Base-by-base conservation (phyloP, 2,113 vertebrate genomes). In the Oncorhynchus mykiss region DNA sequence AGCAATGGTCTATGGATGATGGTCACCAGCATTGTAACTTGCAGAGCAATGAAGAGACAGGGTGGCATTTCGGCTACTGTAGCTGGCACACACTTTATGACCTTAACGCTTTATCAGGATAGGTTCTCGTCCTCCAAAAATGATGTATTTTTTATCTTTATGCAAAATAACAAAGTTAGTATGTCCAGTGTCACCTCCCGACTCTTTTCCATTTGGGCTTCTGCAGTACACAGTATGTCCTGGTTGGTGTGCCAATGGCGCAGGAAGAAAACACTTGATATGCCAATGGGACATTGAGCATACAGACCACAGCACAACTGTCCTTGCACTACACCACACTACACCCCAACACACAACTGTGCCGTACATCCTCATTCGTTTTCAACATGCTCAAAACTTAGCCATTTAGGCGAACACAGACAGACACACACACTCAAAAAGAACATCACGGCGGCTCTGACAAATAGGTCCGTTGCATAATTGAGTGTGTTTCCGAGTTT, bases 401-500 rank as follows among this genome's bases (percentile, higher is more conserved):
- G 39, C 39, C 9, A 45, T 45, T 45, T 45, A 11, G 39, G 25
- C 25, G 11, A 27, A 60, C 31, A 70, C 51, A 73, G 13, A 69
- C 59, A 57, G 67, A 79, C 62, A 49, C 70, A 54, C 25, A 54
- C 72, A 80, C 34, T 71, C 49, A 73, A 34, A 4, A 54, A 54
- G 51, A 54, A 54, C 12, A 54, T 54, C 51, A 16, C 3, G 18
- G 18, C 70, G 86, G 73, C 78, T 89, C 79, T 78, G 83, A 90
- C 87, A 87, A 90, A 90, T 88, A 85, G 84, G 39, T 78, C 85
- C 89, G 39, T 45, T 45, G 91, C 88, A 92, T 92, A 87, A 92
- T 92, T 92, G 91, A 92, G 82, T 85, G 82, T 88, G 81, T 88
- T 90, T 89, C 80, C 85, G 86, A 84, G 89, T 89, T 91, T 85